A percentile compares a stretch with the other conserved stretches of the same genome.
Conservation (phyloP, 2,113 vertebrate genomes). For the Puffinus mauretanicus region DNA sequence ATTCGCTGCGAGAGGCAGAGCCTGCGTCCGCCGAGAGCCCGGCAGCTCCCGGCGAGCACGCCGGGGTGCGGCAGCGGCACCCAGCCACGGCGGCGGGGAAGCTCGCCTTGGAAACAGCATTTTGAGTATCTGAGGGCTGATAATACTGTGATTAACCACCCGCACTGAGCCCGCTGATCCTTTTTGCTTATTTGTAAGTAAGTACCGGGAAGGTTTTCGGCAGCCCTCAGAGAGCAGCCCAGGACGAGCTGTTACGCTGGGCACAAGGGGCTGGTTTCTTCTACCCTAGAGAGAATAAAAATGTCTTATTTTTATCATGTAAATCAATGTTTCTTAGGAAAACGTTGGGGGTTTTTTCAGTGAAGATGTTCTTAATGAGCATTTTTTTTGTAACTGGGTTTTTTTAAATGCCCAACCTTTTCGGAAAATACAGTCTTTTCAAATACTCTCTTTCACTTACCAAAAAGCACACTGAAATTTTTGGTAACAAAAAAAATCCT, state of each 20-base stretch:
- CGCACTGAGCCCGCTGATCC: not conserved
- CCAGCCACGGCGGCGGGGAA: not conserved
- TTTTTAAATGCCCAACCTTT: not conserved
- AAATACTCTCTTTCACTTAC: not conserved
- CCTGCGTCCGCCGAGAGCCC: not conserved
- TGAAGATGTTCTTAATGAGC: accelerated
- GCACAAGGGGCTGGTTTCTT: accelerated
- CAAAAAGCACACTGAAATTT: not conserved
- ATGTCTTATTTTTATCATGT: not conserved
- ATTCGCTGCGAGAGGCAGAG: accelerated
- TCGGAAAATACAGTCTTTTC: accelerated
- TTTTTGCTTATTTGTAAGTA: not conserved
- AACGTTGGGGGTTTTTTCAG: not conserved
- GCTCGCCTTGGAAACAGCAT: not conserved
- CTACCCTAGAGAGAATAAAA: not conserved
- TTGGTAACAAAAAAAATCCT: not conserved
- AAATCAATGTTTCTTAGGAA: not conserved
- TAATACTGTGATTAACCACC: accelerated
- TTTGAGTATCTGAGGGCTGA: not conserved
- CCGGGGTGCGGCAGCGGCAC: accelerated
- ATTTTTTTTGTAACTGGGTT: not conserved
- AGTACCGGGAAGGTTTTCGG: not conserved
- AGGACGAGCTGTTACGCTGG: not conserved
- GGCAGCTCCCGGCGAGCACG: accelerated
- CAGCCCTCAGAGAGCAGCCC: not conserved